Evolutionary conservation across 2,797 vertebrate genomes (phyloP).

Genomic region (Betta splendens): DNA sequence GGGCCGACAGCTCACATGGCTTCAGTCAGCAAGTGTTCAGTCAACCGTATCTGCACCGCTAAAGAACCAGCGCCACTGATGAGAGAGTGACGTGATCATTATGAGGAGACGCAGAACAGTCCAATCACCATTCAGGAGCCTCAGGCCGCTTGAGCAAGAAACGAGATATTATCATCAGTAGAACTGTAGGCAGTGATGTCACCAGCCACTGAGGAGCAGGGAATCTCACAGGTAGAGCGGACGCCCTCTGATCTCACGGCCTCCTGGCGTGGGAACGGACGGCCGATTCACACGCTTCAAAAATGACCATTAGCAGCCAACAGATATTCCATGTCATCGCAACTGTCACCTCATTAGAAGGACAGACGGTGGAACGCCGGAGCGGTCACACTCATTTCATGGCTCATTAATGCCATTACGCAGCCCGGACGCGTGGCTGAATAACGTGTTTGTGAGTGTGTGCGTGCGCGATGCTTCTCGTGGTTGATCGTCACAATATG

Average conservation of each 20-base stretch:
- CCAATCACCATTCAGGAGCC: too few relatives aligned
- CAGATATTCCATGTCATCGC: conserved; percentile 40
- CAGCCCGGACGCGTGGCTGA: conserved; percentile 47
- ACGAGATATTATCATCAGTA: background rate
- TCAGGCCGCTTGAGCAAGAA: background rate
- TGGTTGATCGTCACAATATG: conserved; percentile 13
- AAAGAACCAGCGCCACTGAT: conserved; percentile 15
- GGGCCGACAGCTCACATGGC: conserved; percentile 4
- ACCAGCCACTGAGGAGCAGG: conserved; percentile 1
- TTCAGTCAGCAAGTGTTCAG: background rate
- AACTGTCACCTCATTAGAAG: conserved; percentile 56
- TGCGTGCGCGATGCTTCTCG: conserved; percentile 11
- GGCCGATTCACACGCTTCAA: conserved; percentile 28
- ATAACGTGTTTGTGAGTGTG: conserved; percentile 31
- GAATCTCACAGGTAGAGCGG: conserved; percentile 12
- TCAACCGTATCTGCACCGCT: conserved; percentile 20
- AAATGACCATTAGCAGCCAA: conserved; percentile 44
- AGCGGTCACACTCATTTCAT: conserved; percentile 62
- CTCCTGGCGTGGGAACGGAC: too few relatives aligned
- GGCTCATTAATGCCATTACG: conserved; percentile 66
- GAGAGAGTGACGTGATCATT: background rate
- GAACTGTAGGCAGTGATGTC: conserved; percentile 8
- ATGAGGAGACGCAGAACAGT: conserved; percentile 23
- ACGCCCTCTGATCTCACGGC: too few relatives aligned
- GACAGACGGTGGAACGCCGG: conserved; percentile 57